These are phyloP conservation scores for Macrochelys suwanniensis DNA, from an alignment of 2,797 vertebrate genomes.

Conservation along the genomic window DNA sequence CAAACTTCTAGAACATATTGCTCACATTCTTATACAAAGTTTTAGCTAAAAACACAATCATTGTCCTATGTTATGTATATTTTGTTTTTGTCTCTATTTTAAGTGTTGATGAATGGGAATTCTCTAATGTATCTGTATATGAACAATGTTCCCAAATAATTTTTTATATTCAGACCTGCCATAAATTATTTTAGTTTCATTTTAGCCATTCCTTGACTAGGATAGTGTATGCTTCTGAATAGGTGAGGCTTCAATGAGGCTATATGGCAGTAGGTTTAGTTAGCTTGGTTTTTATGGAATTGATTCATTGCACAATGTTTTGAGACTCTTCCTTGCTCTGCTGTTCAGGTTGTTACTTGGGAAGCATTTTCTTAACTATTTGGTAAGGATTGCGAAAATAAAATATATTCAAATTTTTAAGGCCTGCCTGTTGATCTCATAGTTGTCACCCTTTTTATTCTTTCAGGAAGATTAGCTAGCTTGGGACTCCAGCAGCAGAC, in stretches of 20 bases:
- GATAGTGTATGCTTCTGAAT: not conserved
- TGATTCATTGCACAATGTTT: constrained; percentile 27
- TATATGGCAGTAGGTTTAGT: not conserved
- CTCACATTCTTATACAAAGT: not conserved
- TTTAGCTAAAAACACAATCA: not conserved
- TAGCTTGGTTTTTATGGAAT: not conserved
- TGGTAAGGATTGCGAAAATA: constrained; percentile 15
- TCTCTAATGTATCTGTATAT: not conserved
- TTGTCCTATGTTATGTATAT: not conserved
- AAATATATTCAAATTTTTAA: constrained; percentile 35
- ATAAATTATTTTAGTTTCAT: not conserved
- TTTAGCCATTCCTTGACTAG: not conserved
- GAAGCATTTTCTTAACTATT: not conserved
- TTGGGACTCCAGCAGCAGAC: not conserved
- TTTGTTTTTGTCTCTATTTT: not conserved
- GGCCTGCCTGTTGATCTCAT: constrained; percentile 7
- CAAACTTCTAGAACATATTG: not conserved
- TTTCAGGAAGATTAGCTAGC: not conserved
- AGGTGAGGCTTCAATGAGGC: not conserved
- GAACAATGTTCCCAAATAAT: not conserved
- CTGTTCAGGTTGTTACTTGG: constrained; percentile 3
- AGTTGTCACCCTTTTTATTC: not conserved
- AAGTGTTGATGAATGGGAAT: not conserved
- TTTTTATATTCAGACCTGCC: not conserved
- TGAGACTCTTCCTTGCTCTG: not conserved